Conservation (phyloP, 2,797 vertebrate species). For the Dromococcyx pavoninus region DNA sequence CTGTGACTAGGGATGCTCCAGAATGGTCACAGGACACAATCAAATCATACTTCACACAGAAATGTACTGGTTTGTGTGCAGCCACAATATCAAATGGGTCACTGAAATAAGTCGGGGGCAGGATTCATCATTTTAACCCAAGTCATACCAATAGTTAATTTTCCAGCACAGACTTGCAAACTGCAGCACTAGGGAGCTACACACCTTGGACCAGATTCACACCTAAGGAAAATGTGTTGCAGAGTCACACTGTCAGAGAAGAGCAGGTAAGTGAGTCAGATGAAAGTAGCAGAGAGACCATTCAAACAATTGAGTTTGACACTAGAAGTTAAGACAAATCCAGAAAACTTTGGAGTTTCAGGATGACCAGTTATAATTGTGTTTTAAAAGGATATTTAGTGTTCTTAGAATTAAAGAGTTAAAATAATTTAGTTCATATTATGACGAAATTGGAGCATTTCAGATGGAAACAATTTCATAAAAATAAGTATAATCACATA, state of each 20-base stretch:
- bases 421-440: not conserved
- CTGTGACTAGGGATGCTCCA: not conserved
- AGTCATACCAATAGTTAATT: not conserved
- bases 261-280: not conserved
- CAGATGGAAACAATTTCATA: not conserved
- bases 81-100: not conserved
- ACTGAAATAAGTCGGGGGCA: not conserved
- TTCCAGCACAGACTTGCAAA: not conserved
- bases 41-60: not conserved
- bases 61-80: not conserved
- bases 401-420: not conserved
- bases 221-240: not conserved
- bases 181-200: not conserved
- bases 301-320: not conserved
- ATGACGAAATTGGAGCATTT: not conserved
- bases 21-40: not conserved
- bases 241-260: not conserved
- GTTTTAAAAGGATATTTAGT: not conserved
- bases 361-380: too few species aligned
- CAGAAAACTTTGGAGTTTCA: not conserved
- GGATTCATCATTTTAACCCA: not conserved
- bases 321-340: not conserved
- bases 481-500: not conserved
- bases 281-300: not conserved
- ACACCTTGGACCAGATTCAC: not conserved